Conservation (phyloP, 2,888 invertebrate species). For the Odontocerum albicorne region DNA sequence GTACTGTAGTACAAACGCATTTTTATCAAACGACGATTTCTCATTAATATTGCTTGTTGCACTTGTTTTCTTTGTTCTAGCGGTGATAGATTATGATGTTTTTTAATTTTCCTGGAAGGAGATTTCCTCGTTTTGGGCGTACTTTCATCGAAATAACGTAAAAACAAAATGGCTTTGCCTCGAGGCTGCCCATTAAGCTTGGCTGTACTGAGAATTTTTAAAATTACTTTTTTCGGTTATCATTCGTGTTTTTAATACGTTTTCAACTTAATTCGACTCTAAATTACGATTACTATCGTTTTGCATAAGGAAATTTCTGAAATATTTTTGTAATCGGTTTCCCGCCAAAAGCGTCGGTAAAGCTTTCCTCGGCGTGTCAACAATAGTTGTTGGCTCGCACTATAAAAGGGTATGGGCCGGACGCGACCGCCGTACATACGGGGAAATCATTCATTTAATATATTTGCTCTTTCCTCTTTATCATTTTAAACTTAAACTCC, state of each 20-base stretch:
- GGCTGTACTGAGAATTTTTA: conserved; percentile 28
- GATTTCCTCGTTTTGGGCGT: conserved; percentile 38
- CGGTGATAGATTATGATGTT: conserved; percentile 50
- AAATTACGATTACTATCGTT: conserved; percentile 23
- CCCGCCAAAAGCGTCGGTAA: conserved; percentile 56
- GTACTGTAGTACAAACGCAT: conserved; percentile 31
- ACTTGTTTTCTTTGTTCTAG: conserved; percentile 55
- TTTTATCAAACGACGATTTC: conserved; percentile 50
- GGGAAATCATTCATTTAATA: not conserved
- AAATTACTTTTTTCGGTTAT: conserved; percentile 39
- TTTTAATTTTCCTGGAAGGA: conserved; percentile 52
- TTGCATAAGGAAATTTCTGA: conserved; percentile 26
- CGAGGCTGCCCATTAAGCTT: conserved; percentile 37
- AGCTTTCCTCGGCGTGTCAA: conserved; percentile 28
- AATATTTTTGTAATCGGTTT: conserved; percentile 45
- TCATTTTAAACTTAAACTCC: too few species aligned
- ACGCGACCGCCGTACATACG: not conserved
- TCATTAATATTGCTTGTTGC: conserved; percentile 54
- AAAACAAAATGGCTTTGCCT: conserved; percentile 62
- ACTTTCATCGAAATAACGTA: conserved; percentile 54
- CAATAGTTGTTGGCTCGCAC: conserved; percentile 18
- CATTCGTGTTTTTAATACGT: conserved; percentile 17
- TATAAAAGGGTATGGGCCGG: conserved; percentile 14
- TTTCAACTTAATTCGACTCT: conserved; percentile 20
- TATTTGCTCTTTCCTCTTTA: not conserved